Evolutionary conservation across 2,797 vertebrate genomes (phyloP).

Genomic region (Okamejei kenojei): DNA sequence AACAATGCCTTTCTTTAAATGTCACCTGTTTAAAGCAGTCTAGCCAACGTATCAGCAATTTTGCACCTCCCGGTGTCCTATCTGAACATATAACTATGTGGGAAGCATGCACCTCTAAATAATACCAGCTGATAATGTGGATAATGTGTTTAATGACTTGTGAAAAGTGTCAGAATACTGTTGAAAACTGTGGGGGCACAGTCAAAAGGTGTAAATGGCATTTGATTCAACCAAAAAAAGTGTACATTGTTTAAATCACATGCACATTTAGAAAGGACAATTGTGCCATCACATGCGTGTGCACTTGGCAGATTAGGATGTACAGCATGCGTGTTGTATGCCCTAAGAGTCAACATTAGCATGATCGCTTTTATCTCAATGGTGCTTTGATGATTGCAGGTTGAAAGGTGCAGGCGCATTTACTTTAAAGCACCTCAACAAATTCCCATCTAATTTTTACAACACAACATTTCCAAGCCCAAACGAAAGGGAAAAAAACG

Average conservation of each 20-base stretch:
- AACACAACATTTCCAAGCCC: neutral
- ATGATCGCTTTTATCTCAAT: neutral
- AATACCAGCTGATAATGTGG: neutral
- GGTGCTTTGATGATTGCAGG: neutral
- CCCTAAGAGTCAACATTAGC: neutral
- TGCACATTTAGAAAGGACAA: conserved; percentile 27
- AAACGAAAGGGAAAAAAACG: neutral
- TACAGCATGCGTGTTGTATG: neutral
- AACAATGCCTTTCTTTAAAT: neutral
- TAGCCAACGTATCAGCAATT: neutral
- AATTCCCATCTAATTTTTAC: conserved; percentile 1
- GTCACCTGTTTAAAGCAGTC: neutral
- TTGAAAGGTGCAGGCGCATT: neutral
- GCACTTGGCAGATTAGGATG: neutral
- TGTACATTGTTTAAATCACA: neutral
- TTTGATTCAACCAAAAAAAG: neutral
- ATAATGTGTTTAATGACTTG: neutral
- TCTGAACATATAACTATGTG: neutral
- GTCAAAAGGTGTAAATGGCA: conserved; percentile 20
- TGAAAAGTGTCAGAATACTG: neutral
- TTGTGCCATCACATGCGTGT: conserved; percentile 17
- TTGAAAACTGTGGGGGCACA: conserved; percentile 27
- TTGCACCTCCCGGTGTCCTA: neutral
- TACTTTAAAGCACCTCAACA: neutral
- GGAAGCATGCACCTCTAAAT: neutral